phyloP scores from a whole-genome alignment of 2,888 invertebrate species.

The Homarus gammarus region DNA sequence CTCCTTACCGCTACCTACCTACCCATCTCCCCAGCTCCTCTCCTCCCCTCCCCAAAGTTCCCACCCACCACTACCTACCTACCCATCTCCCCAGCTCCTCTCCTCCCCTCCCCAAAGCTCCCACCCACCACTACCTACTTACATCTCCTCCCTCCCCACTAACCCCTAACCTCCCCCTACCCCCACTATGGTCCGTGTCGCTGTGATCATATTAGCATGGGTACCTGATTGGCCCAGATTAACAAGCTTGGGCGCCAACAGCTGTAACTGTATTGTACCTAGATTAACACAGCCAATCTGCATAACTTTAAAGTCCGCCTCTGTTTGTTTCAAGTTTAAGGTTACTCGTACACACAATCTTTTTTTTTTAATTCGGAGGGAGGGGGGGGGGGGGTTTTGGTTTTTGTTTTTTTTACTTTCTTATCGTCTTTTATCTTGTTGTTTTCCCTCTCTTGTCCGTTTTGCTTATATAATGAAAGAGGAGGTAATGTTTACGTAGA shows the following conservation, averaged over 20 bases:
- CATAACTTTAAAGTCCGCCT: conserved; percentile 21
- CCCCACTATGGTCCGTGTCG: background rate
- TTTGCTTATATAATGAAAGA: too few relatives aligned
- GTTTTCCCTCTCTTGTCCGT: too few relatives aligned
- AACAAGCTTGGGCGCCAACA: conserved; percentile 30
- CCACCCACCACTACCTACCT: background rate
- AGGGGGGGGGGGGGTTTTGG: too few relatives aligned
- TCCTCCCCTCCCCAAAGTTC: background rate
- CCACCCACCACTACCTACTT: background rate
- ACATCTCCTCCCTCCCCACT: too few relatives aligned
- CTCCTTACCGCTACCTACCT: background rate
- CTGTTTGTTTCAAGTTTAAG: background rate
- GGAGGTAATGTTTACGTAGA: too few relatives aligned
- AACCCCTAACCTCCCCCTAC: background rate
- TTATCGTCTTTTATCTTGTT: too few relatives aligned
- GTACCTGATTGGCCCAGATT: conserved; percentile 41
- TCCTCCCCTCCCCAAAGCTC: background rate
- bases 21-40: background rate
- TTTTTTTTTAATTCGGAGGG: too few relatives aligned
- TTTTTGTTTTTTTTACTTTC: too few relatives aligned
- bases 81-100: background rate
- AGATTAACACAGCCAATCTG: conserved; percentile 36
- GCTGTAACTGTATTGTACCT: conserved; percentile 46
- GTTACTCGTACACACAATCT: background rate
- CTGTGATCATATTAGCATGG: conserved; percentile 11